Evolutionary conservation across 2,888 invertebrate genomes (phyloP).

Genomic region (Zygothrica quintamaculata): DNA sequence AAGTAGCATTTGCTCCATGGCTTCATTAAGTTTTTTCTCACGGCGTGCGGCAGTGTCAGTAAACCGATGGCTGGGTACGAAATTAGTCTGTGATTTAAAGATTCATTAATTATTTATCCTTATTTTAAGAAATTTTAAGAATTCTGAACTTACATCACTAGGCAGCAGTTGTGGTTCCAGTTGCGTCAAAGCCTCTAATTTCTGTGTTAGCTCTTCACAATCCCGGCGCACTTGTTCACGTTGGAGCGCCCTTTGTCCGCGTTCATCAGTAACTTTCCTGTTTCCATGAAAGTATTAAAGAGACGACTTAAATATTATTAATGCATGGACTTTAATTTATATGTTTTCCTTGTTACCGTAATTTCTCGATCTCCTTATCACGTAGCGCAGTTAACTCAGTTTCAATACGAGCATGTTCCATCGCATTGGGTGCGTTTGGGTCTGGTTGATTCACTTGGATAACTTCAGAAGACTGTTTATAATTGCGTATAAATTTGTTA

Average conservation of each 20-base stretch:
- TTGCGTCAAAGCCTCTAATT: constrained; percentile 85
- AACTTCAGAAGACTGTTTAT: constrained; percentile 75
- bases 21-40: constrained; percentile 86
- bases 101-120: neutral
- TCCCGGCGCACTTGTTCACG: constrained; percentile 85
- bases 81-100: constrained; percentile 75
- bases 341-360: constrained; percentile 54
- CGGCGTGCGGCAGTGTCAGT: constrained; percentile 84
- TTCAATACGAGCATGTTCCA: constrained; percentile 79
- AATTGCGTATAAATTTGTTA: constrained; percentile 84
- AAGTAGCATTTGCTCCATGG: constrained; percentile 84
- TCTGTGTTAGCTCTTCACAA: constrained; percentile 85
- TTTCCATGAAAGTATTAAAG: no score
- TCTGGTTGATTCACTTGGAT: constrained; percentile 80
- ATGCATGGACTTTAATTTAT: neutral
- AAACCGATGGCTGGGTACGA: constrained; percentile 84
- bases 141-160: constrained; percentile 68
- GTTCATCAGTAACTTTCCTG: constrained; percentile 80
- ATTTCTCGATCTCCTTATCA: constrained; percentile 67
- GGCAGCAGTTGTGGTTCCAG: constrained; percentile 73
- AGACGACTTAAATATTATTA: neutral
- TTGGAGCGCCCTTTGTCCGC: constrained; percentile 85
- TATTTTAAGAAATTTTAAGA: neutral
- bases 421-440: constrained; percentile 66
- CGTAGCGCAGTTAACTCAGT: constrained; percentile 58